phyloP scores from a whole-genome alignment of 2,113 vertebrate genomes.

The Columbina picui region DNA sequence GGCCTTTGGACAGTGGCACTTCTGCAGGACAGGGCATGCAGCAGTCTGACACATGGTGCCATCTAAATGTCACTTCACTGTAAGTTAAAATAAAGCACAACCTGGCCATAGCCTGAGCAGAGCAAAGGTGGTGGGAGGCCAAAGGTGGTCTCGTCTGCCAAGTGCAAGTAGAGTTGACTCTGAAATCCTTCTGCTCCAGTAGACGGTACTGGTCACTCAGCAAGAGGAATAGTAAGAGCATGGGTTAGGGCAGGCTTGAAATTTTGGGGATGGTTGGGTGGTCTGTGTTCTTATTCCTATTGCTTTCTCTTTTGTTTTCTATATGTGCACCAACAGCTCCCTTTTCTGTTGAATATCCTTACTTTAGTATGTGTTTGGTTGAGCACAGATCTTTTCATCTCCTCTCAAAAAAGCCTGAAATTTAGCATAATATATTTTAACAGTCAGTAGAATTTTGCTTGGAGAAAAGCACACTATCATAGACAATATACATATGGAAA shows the following conservation, averaged over 20 bases:
- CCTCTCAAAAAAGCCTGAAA: not conserved
- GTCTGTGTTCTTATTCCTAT: not conserved
- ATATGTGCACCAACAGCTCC: not conserved
- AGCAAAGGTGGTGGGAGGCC: not conserved
- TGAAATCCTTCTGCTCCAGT: not conserved
- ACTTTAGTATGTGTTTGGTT: not conserved
- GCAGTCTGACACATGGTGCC: not conserved
- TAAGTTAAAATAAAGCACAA: not conserved
- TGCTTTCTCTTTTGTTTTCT: not conserved
- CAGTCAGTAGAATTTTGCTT: not conserved
- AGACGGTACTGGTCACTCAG: not conserved
- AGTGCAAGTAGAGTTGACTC: not conserved
- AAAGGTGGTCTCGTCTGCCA: not conserved
- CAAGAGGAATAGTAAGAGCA: not conserved
- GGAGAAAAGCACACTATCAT: not conserved
- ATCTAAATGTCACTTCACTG: not conserved
- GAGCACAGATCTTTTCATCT: not conserved
- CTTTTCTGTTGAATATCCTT: not conserved
- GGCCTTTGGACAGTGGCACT: not conserved
- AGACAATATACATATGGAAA: not conserved
- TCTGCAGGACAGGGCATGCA: not conserved
- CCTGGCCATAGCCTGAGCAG: not conserved
- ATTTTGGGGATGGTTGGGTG: not conserved
- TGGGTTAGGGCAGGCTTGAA: not conserved
- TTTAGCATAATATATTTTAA: not conserved